Conservation (phyloP, 2,113 vertebrate genomes). For the Coptodon bakossiorum region DNA sequence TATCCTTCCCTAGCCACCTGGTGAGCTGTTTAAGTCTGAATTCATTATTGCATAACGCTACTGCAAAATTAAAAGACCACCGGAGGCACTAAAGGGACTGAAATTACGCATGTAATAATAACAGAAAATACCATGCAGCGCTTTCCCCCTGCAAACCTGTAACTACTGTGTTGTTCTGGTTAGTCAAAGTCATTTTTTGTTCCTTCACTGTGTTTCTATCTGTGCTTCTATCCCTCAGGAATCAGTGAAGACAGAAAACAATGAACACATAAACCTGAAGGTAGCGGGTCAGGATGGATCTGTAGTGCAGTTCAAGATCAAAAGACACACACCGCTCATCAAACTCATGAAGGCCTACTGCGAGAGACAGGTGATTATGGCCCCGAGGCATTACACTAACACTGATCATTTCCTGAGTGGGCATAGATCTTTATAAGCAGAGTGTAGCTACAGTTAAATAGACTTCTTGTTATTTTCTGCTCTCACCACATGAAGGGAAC, state of each 20-base stretch:
- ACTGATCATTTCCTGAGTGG: not conserved
- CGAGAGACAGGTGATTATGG: conserved; percentile 84
- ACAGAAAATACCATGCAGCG: not conserved
- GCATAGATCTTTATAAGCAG: not conserved
- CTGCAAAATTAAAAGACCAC: not conserved
- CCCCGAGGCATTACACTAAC: not conserved
- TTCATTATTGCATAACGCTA: not conserved
- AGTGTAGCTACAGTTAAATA: not conserved
- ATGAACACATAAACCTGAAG: conserved; percentile 99
- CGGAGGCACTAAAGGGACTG: not conserved
- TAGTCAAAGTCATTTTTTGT: not conserved
- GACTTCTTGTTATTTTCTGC: not conserved
- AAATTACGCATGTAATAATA: not conserved
- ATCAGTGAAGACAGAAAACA: conserved; percentile 96
- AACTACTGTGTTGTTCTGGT: not conserved
- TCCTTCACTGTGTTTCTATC: not conserved
- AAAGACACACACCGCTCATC: conserved; percentile 97
- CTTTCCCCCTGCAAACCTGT: not conserved
- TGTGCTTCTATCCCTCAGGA: conserved; percentile 61
- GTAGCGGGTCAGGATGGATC: conserved; percentile 98
- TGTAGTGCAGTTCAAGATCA: conserved; percentile 99
- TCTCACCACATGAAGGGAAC: not conserved
- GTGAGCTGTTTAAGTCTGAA: not conserved
- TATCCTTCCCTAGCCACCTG: not conserved
- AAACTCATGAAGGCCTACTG: conserved; percentile 99